These are phyloP conservation scores for Vireo griseus DNA, from an alignment of 2,797 vertebrate species.

Conservation along the genomic window DNA sequence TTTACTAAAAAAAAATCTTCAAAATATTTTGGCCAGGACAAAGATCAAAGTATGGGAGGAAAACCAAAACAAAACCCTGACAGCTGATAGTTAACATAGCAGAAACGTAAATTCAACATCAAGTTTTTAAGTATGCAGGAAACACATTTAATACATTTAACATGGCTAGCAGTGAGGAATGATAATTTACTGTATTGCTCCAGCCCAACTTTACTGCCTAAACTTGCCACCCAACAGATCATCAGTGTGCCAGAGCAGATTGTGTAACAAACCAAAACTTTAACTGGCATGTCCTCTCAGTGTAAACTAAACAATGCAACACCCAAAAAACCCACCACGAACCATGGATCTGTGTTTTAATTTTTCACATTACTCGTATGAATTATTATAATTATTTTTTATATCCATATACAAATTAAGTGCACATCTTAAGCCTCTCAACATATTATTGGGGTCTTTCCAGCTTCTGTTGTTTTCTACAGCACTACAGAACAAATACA, in stretches of 20 bases:
- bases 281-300: background rate
- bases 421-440: background rate
- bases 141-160: background rate
- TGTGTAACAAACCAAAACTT: background rate
- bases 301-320: background rate
- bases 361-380: background rate
- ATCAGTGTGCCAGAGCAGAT: background rate
- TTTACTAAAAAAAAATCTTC: background rate
- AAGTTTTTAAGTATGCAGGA: background rate
- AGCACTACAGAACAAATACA: background rate
- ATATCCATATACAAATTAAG: background rate
- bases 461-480: background rate
- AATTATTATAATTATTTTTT: background rate
- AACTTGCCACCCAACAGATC: background rate
- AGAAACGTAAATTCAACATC: background rate
- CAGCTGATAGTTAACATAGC: background rate
- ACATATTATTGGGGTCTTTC: background rate
- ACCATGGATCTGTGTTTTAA: fast-evolving
- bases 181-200: background rate
- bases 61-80: background rate
- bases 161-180: background rate
- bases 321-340: background rate
- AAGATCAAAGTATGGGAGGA: background rate
- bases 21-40: background rate
- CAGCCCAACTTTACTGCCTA: background rate